These are phyloP conservation scores for Saccostrea echinata DNA, from an alignment of 1,140 invertebrate genomes.

Conservation along the genomic window DNA sequence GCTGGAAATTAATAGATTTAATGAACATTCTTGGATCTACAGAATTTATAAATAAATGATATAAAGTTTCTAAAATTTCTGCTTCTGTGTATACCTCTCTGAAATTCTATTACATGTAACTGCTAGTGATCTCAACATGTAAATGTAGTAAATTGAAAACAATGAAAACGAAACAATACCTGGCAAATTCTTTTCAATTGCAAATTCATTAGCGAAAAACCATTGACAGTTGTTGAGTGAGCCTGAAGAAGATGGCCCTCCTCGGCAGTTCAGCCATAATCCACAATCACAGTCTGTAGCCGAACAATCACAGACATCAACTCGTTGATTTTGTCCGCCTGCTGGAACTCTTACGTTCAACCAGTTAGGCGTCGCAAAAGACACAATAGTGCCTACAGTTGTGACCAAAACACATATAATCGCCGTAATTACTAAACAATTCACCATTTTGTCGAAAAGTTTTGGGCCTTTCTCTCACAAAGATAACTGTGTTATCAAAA, in stretches of 20 bases:
- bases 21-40: no score
- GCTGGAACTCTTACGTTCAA: constrained; percentile 60
- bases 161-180: constrained; percentile 53
- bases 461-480: background rate
- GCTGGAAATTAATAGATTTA: no score
- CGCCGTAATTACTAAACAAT: constrained; percentile 72
- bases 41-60: no score
- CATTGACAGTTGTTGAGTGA: constrained; percentile 72
- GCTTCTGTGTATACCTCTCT: no score
- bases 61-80: no score
- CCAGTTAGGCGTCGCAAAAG: constrained; percentile 76
- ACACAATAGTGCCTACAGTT: constrained; percentile 74
- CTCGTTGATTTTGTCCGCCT: constrained; percentile 1
- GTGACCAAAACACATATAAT: constrained; percentile 75
- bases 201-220: constrained; percentile 73
- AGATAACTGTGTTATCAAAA: constrained; percentile 19
- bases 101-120: no score
- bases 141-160: background rate
- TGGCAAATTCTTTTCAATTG: constrained; percentile 71
- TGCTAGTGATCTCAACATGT: no score
- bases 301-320: constrained; percentile 58
- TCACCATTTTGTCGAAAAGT: constrained; percentile 65
- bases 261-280: constrained; percentile 70
- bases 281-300: constrained; percentile 72
- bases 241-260: constrained; percentile 52